phyloP scores from a whole-genome alignment of 2,797 vertebrate species.

The Natrix natrix region DNA sequence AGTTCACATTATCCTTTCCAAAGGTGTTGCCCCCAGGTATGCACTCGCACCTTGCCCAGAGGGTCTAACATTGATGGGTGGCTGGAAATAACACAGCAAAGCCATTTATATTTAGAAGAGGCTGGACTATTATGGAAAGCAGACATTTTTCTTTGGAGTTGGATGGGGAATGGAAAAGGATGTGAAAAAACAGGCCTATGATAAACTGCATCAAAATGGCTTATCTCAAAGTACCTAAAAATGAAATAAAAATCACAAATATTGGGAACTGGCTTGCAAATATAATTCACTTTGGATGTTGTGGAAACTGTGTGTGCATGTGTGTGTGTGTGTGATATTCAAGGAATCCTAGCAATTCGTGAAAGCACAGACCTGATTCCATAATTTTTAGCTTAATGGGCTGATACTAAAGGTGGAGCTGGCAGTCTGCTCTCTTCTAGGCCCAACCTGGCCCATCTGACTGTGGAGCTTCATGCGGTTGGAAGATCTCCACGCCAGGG shows the following conservation, averaged over 20 bases:
- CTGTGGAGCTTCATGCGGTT: background rate
- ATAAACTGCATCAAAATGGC: background rate
- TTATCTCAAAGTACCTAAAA: background rate
- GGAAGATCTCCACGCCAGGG: background rate
- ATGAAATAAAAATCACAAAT: background rate
- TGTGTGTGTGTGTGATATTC: background rate
- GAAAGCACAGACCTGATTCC: background rate
- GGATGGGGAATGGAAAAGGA: background rate
- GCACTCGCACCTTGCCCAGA: background rate
- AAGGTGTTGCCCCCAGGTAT: slow-evolving; percentile 53
- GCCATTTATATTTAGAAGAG: background rate
- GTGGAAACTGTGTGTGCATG: background rate
- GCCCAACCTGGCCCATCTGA: slow-evolving; percentile 6
- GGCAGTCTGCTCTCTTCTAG: slow-evolving; percentile 18
- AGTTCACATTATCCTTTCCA: slow-evolving; percentile 76
- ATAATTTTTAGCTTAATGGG: background rate
- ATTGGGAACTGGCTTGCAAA: background rate
- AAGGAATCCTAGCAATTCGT: background rate
- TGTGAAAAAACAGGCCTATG: background rate
- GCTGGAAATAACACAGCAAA: background rate
- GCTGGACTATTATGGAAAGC: background rate
- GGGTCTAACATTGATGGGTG: too few relatives aligned
- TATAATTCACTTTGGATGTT: background rate
- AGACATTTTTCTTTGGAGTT: background rate
- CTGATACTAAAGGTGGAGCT: background rate